Conservation (phyloP, 37 sponge, comb jelly and placozoan species). For the Beroe ovata region DNA sequence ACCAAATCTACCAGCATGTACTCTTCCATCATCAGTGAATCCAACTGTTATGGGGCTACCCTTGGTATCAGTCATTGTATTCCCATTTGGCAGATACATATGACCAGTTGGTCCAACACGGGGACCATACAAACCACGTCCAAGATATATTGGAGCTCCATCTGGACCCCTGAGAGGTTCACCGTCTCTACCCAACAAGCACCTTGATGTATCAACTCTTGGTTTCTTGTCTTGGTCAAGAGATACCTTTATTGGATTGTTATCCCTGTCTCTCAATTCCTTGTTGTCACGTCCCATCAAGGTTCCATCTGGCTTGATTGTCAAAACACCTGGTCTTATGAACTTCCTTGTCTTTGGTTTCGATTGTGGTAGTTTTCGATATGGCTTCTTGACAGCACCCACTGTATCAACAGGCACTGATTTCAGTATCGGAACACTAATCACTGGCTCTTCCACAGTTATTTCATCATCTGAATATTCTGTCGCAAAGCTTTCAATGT, state of each 20-base stretch:
- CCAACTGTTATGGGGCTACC: not conserved
- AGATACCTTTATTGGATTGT: not conserved
- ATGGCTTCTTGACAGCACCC: not conserved
- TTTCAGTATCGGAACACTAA: not conserved
- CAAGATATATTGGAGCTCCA: not conserved
- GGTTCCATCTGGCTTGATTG: not conserved
- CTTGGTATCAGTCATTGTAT: not conserved
- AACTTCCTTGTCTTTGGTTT: not conserved
- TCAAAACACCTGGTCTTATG: constrained; percentile 16
- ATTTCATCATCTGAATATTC: not conserved
- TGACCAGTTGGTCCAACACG: constrained; percentile 13
- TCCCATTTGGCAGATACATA: constrained; percentile 12
- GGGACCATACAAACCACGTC: constrained; percentile 30
- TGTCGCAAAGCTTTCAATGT: not conserved
- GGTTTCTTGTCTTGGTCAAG: not conserved
- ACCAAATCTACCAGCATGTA: not conserved
- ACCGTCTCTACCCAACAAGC: not conserved
- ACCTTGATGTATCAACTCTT: not conserved
- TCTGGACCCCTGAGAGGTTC: constrained; percentile 1
- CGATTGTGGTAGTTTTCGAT: not conserved
- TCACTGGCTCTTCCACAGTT: not conserved
- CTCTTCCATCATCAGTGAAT: not conserved
- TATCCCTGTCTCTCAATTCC: not conserved
- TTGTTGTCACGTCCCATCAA: constrained; percentile 27
- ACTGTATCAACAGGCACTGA: too few species aligned